These are phyloP conservation scores for Acanthurus lineatus DNA, from an alignment of 2,797 vertebrate genomes.

Conservation along the genomic window DNA sequence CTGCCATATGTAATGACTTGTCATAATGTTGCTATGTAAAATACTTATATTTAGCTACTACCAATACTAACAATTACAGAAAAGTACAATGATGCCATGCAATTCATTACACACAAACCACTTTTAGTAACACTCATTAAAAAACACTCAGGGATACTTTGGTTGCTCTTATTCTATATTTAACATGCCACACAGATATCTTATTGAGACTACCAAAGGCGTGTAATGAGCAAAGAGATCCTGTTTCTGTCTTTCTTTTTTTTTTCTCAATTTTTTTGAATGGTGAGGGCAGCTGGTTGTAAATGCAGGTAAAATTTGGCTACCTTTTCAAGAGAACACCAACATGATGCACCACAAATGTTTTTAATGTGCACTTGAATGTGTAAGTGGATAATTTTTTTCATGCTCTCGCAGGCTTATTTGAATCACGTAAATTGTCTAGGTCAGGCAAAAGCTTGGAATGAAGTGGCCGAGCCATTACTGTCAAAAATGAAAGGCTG, in stretches of 20 bases:
- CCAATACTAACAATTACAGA: conserved; percentile 69
- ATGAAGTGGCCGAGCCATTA: conserved; percentile 74
- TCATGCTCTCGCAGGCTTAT: conserved; percentile 59
- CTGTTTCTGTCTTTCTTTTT: conserved; percentile 49
- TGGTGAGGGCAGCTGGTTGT: conserved; percentile 48
- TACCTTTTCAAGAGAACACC: conserved; percentile 55
- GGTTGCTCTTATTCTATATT: conserved; percentile 51
- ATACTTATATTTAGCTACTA: conserved; percentile 43
- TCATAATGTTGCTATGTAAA: conserved; percentile 74
- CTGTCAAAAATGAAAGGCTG: conserved; percentile 72
- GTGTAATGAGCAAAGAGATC: conserved; percentile 35
- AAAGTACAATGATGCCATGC: conserved; percentile 68
- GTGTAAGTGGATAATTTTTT: conserved; percentile 62
- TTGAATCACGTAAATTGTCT: conserved; percentile 76
- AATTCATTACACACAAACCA: conserved; percentile 69
- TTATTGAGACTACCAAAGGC: conserved; percentile 16
- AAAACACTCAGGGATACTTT: conserved; percentile 58
- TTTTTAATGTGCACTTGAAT: conserved; percentile 69
- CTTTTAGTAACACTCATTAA: conserved; percentile 74
- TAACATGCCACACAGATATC: conserved; percentile 48
- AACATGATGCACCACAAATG: conserved; percentile 56
- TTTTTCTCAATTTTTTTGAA: conserved; percentile 55
- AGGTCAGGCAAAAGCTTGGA: conserved; percentile 69
- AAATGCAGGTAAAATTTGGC: conserved; percentile 60
- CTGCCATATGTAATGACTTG: conserved; percentile 72